These are phyloP conservation scores for Trigoniulus corallinus DNA, from an alignment of 1,140 invertebrate genomes.

Conservation along the genomic window DNA sequence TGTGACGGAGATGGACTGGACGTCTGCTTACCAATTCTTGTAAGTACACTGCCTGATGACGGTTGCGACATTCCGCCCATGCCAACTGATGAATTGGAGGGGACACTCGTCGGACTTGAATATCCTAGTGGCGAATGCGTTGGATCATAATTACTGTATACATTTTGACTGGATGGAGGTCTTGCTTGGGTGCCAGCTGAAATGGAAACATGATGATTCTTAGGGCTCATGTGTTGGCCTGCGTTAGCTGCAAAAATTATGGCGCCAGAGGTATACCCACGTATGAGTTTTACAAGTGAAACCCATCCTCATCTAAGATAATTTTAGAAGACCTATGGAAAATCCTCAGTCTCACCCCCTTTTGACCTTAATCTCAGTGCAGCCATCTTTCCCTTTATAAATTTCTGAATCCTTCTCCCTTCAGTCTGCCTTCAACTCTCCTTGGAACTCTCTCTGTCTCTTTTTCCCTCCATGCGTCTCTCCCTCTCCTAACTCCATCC, in stretches of 20 bases:
- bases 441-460: too few species aligned
- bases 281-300: neutral
- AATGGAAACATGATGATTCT: too few species aligned
- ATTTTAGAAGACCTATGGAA: neutral
- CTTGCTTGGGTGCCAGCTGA: slow-evolving; percentile 18
- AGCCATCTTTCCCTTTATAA: too few species aligned
- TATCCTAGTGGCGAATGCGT: slow-evolving; percentile 46
- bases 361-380: too few species aligned
- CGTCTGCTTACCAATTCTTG: slow-evolving; percentile 14
- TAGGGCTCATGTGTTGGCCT: too few species aligned
- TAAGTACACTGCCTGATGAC: slow-evolving; percentile 14
- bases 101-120: slow-evolving; percentile 12
- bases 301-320: neutral
- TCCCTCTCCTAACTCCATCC: too few species aligned
- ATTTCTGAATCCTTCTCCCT: too few species aligned
- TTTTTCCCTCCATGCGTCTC: too few species aligned
- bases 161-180: slow-evolving; percentile 48
- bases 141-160: slow-evolving; percentile 47
- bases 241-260: neutral
- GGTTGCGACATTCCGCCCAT: slow-evolving; percentile 40
- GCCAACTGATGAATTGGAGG: slow-evolving; percentile 7
- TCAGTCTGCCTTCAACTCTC: too few species aligned
- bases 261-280: neutral
- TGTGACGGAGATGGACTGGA: slow-evolving; percentile 13
- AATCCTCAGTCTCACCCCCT: neutral